Evolutionary conservation across 23 tunicate species (phyloP).

Genomic region (Pegea sp.): DNA sequence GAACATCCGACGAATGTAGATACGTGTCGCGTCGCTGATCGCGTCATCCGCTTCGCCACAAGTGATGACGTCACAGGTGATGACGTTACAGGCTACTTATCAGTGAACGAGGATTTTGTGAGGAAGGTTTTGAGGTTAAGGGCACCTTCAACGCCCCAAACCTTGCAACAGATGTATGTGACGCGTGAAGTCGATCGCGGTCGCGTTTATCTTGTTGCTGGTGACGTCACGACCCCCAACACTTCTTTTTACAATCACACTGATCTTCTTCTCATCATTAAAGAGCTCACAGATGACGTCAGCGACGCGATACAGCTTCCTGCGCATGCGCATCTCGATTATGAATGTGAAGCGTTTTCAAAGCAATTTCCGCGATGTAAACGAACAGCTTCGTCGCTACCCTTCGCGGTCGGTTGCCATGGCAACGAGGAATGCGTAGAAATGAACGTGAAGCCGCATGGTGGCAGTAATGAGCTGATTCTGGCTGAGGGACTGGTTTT

Average conservation of each 20-base stretch:
- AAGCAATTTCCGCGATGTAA: slow-evolving; percentile 24
- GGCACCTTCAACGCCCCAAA: no score
- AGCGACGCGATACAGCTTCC: neutral
- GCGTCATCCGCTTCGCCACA: slow-evolving; percentile 5
- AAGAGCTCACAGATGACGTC: slow-evolving; percentile 5
- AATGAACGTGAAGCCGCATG: slow-evolving; percentile 4
- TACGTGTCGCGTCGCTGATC: neutral
- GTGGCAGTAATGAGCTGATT: slow-evolving; percentile 5
- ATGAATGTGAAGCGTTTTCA: slow-evolving; percentile 28
- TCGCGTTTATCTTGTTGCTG: slow-evolving; percentile 8
- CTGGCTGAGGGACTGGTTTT: slow-evolving; percentile 1
- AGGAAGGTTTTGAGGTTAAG: no score
- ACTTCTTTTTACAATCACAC: slow-evolving; percentile 14
- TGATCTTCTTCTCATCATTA: neutral
- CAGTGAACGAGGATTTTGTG: no score
- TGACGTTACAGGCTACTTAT: slow-evolving; percentile 14
- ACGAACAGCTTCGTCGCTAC: slow-evolving; percentile 7
- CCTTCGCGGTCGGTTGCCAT: slow-evolving; percentile 5
- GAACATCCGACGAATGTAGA: neutral
- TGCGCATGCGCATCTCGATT: slow-evolving; percentile 4
- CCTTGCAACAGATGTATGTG: no score
- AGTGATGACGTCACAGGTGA: slow-evolving; percentile 1
- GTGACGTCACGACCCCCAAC: slow-evolving; percentile 10
- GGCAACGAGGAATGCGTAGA: slow-evolving; percentile 8
- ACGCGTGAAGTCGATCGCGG: slow-evolving; percentile 17